Conservation (phyloP, 1,140 invertebrate species). For the Chelonus insularis region DNA sequence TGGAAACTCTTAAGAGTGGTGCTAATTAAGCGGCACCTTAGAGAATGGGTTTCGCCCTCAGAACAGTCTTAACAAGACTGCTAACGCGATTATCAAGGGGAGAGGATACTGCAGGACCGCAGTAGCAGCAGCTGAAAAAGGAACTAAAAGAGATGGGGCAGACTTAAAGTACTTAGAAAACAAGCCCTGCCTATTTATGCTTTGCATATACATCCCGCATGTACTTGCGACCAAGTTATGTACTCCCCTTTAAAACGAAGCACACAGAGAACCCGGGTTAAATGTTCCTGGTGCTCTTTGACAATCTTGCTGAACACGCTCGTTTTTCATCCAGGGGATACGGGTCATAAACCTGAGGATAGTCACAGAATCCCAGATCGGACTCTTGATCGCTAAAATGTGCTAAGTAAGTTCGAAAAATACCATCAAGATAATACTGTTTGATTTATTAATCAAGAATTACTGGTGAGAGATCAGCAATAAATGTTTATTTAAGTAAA, state of each 20-base stretch:
- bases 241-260: conserved; percentile 14
- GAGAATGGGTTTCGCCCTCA: conserved; percentile 27
- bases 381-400: background rate
- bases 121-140: background rate
- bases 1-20: conserved; percentile 38
- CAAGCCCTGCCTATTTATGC: conserved; percentile 26
- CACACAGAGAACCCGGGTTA: background rate
- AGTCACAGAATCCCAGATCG: conserved; percentile 4
- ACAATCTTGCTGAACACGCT: conserved; percentile 25
- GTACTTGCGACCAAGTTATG: conserved; percentile 26
- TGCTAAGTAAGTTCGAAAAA: background rate
- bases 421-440: too few species aligned
- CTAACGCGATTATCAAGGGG: conserved; percentile 23
- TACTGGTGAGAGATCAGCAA: too few species aligned
- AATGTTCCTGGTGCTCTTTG: conserved; percentile 28
- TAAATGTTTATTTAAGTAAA: too few species aligned
- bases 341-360: conserved; percentile 11
- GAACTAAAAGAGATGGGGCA: background rate
- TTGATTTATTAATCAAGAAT: too few species aligned
- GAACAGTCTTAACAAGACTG: background rate
- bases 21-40: conserved; percentile 44
- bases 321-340: conserved; percentile 14
- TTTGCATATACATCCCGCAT: conserved; percentile 24
- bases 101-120: conserved; percentile 3
- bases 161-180: background rate